Evolutionary conservation across 2,113 vertebrate genomes (phyloP).

Genomic region (Arvicanthis niloticus): DNA sequence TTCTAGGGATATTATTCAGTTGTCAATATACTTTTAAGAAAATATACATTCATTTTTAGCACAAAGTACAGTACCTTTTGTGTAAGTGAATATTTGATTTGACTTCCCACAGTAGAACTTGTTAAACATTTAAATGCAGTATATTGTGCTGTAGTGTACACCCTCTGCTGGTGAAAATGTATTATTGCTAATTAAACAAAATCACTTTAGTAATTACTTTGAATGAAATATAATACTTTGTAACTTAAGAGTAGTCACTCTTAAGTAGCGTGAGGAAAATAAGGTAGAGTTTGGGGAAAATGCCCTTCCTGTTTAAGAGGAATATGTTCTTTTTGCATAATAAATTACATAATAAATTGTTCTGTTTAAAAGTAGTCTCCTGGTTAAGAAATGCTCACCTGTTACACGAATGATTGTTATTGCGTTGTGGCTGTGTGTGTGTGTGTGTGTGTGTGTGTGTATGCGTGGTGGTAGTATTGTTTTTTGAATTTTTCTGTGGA

Average conservation of each 20-base stretch:
- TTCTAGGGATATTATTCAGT: background rate
- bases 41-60: background rate
- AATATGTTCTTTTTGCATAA: background rate
- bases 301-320: background rate
- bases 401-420: background rate
- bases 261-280: too few species aligned
- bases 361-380: background rate
- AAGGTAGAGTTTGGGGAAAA: slow-evolving; percentile 34
- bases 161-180: slow-evolving; percentile 76
- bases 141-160: background rate
- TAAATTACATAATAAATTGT: background rate
- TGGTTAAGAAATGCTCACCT: slow-evolving; percentile 27
- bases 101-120: background rate
- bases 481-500: slow-evolving; percentile 11
- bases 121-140: background rate
- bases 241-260: slow-evolving; percentile 49
- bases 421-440: background rate
- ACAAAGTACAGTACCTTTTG: background rate
- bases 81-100: background rate
- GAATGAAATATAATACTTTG: slow-evolving; percentile 28
- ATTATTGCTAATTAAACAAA: slow-evolving; percentile 41
- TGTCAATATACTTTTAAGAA: background rate
- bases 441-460: background rate
- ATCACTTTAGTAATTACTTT: slow-evolving; percentile 40
- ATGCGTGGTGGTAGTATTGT: background rate